Percentiles rank a stretch among this genome's conserved stretches.
Evolutionary conservation across 2,888 invertebrate genomes (phyloP).

Genomic region (Nomada ruficornis): DNA sequence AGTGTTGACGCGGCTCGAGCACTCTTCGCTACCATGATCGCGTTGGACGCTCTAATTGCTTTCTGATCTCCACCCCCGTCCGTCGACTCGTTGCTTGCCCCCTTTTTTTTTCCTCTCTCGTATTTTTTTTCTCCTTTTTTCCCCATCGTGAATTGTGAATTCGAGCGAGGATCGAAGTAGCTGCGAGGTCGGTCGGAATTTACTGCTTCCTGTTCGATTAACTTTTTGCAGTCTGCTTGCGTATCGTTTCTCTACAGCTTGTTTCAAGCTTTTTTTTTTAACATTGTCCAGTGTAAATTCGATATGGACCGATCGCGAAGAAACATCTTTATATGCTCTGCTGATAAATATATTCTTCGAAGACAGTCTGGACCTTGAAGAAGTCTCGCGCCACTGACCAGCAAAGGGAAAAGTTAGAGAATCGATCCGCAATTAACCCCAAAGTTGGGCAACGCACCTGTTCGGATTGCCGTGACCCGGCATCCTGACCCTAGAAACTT

Average conservation of each 20-base stretch:
- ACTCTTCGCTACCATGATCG: slow-evolving; percentile 41
- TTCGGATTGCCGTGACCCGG: slow-evolving; percentile 61
- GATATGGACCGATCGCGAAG: no score
- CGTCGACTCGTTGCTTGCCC: slow-evolving; percentile 12
- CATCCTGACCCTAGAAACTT: slow-evolving; percentile 58
- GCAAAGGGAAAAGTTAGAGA: slow-evolving; percentile 31
- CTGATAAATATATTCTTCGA: background rate
- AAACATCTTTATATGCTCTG: no score
- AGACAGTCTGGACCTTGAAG: background rate
- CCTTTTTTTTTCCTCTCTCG: background rate
- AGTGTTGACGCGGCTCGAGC: slow-evolving; percentile 52
- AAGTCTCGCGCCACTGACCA: background rate
- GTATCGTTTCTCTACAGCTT: slow-evolving; percentile 3
- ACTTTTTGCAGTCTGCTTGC: slow-evolving; percentile 30
- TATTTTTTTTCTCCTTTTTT: background rate
- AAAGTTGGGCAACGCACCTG: slow-evolving; percentile 59
- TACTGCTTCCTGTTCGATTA: slow-evolving; percentile 36
- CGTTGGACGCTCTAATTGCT: slow-evolving; percentile 55
- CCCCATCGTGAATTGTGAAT: slow-evolving; percentile 18
- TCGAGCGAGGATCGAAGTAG: slow-evolving; percentile 28
- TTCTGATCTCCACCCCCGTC: slow-evolving; percentile 36
- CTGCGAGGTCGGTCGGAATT: slow-evolving; percentile 10
- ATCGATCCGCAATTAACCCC: slow-evolving; percentile 62
- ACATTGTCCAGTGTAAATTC: background rate
- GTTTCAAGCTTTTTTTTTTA: background rate